Evolutionary conservation across 2,113 vertebrate genomes (phyloP), one percentile per base, ranked within the genome.

Genomic region (Coryphaenoides rupestris): DNA sequence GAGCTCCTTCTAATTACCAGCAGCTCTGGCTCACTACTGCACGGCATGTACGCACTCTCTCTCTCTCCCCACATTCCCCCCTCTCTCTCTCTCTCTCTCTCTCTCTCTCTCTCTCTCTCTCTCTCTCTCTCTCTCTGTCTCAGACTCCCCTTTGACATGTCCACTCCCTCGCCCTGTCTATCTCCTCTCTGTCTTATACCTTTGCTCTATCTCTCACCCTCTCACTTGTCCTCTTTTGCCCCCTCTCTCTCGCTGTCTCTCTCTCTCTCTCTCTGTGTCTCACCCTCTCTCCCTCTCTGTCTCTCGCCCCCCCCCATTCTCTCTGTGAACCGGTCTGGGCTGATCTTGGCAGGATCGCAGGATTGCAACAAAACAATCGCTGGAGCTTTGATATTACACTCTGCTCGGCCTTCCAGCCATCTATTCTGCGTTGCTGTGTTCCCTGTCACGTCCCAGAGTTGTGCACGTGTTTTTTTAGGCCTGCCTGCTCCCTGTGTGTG

Each of bases 1-100:
- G 82, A 88, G 82, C 79, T 78, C 73, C 81, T 83, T 89, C 87
- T 88, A 90, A 90, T 90, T 90, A 90, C 87, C 81, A 83, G 72
- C 83, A 81, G 82, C 86, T 80, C 84, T 76, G 80, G 79, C 81
- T 78, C 85, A 73, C 79, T 84, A 83, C 75, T 76, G 80, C 71
- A 63, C 80, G 81, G 79, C 89, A 90, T 90, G n/a, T n/a, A n/a
- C n/a, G n/a, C 24, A 3, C 24, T 26, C 24, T 26, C 6, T 3
- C 24, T 26, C 24, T 26, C 24, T 26, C 73, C 14, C 72, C 69
- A 52, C 12, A 1, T 5, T 10, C 9, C 33, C 9, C 2, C 12
- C 33, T 40, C 33, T 40, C 5, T 40, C 33, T 40, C 33, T 6
- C 5, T 40, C 5, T 40, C 33, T 2, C 33, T 40, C 19, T 19